Base-by-base conservation (phyloP, 2,888 invertebrate species). In the Gonocerus acuteangulatus region DNA sequence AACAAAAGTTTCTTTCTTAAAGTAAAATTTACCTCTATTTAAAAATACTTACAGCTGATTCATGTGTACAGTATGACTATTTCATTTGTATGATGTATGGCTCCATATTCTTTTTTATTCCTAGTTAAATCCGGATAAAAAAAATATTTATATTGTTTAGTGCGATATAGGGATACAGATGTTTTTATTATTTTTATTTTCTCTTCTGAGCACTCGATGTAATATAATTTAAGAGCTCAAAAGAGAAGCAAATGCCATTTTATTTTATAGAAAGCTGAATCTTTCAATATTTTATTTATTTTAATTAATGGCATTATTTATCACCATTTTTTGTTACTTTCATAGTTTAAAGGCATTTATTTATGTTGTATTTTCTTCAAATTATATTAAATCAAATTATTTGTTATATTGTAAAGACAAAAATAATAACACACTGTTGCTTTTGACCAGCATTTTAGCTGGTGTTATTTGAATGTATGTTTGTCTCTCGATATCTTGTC, bases 41-140 rank as follows among this genome's bases (percentile, higher is more conserved):
- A 57, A 62, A 64, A 64, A 62, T 60, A 63, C 51, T 63, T 63
- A 56, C 60, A 61, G 60, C 47, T 61, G 63, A 61, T 63, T 60
- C 59, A 56, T 63, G 63, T 63, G 57, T 63, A 61, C 61, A 63
- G 61, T 61, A 61, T 61, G 63, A 57, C 57, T 54, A 62, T 63
- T 63, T 63, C 51, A 61, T 64, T 64, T 64, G 61, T 64, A 62
- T 61, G 45, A 62, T 62, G 64, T 64, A 64, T 61, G 58, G 58
- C 59, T 63, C 51, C 54, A 58, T 13, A 7, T 61, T 61, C 32
- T 47, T 44, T 52, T 60, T 45, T 42, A 45, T 34, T 51, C 56
- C 56, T 60, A 56, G 60, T 6, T 47, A 42, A 23, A 57, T 57
- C n/a, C 36, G 48, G 44, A 61, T 47, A 60, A 27, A n/a, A n/a